phyloP scores from a whole-genome alignment of 2,888 invertebrate genomes.

The Sesia bembeciformis region DNA sequence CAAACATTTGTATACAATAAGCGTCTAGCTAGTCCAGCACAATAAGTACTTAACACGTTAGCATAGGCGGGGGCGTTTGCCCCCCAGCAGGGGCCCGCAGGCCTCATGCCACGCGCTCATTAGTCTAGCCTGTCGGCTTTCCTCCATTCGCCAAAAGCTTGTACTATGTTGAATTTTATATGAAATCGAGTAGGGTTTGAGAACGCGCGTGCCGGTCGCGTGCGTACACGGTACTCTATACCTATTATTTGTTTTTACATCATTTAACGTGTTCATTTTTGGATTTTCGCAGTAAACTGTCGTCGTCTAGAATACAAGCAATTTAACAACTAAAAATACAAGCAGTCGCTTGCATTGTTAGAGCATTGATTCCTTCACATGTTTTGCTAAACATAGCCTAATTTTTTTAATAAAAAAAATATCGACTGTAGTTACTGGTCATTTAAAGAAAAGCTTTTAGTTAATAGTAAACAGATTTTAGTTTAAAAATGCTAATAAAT shows the following conservation, averaged over 20 bases:
- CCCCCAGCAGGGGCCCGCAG: background rate
- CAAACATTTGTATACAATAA: no score
- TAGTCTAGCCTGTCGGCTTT: conserved; percentile 51
- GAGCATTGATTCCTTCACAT: background rate
- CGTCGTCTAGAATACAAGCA: no score
- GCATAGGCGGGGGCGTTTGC: background rate
- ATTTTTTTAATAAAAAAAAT: no score
- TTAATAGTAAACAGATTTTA: no score
- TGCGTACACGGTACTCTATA: conserved; percentile 13
- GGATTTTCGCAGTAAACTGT: background rate
- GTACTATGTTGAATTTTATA: conserved; percentile 13
- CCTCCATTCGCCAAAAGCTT: conserved; percentile 11
- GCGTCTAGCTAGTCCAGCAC: no score
- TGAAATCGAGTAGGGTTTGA: conserved; percentile 29
- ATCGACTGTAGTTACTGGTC: no score
- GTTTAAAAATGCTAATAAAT: no score
- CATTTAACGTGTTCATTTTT: conserved; percentile 56
- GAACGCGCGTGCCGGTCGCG: conserved; percentile 34
- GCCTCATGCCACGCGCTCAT: conserved; percentile 38
- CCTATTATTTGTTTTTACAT: conserved; percentile 62
- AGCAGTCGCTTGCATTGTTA: no score
- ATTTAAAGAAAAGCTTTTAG: no score
- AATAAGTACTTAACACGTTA: background rate
- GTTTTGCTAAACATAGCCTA: background rate
- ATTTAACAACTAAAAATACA: no score